Conservation (phyloP, 35 echinoderm and acorn worm species). For the Ophiothrix spiculata region DNA sequence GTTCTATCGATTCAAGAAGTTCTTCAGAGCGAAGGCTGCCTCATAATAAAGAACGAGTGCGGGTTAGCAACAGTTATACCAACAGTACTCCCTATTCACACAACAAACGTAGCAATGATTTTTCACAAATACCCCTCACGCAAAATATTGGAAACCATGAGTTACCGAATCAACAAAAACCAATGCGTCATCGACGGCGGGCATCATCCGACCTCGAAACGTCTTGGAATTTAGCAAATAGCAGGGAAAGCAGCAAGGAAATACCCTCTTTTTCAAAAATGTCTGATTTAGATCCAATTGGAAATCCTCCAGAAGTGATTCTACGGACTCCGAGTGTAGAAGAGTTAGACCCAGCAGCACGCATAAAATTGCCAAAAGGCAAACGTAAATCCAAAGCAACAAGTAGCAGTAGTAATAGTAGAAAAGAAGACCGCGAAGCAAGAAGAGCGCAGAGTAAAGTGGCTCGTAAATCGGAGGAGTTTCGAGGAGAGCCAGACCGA, state of each 20-base stretch:
- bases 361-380: slow-evolving; percentile 30
- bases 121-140: neutral
- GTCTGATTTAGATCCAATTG: neutral
- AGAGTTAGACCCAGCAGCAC: slow-evolving; percentile 26
- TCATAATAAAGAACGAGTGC: slow-evolving; percentile 50
- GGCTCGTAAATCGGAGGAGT: slow-evolving; percentile 26
- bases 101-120: slow-evolving; percentile 5
- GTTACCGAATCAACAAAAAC: neutral
- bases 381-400: slow-evolving; percentile 33
- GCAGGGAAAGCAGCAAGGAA: slow-evolving; percentile 4
- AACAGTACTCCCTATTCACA: neutral
- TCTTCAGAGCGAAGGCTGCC: slow-evolving; percentile 22
- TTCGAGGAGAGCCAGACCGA: slow-evolving; percentile 46
- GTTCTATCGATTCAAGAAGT: slow-evolving; percentile 10
- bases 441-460: slow-evolving; percentile 28
- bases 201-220: slow-evolving; percentile 2
- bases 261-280: slow-evolving; percentile 10
- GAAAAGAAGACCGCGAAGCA: slow-evolving; percentile 20
- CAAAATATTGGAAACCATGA: neutral
- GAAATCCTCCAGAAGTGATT: neutral
- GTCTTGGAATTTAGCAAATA: neutral
- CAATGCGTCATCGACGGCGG: neutral
- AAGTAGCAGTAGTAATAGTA: slow-evolving; percentile 29
- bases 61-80: slow-evolving; percentile 34
- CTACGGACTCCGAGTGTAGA: slow-evolving; percentile 19